These are phyloP conservation scores for Spongilla lacustris DNA, from an alignment of 37 sponge, comb jelly and placozoan genomes.

Conservation along the genomic window DNA sequence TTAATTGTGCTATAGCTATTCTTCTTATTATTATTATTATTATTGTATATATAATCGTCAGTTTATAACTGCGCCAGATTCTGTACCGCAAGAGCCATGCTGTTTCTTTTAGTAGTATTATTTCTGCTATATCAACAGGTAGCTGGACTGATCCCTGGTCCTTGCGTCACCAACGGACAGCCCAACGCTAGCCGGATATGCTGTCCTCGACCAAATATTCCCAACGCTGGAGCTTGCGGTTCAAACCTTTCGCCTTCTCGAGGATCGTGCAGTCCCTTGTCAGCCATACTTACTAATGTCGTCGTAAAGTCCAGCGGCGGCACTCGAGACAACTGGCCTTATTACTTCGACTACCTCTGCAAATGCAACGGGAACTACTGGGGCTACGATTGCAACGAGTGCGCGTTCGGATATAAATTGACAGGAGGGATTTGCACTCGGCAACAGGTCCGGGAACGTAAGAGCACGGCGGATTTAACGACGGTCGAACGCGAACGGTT, in stretches of 20 bases:
- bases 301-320: not conserved
- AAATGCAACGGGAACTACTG: slow-evolving; percentile 59
- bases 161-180: not conserved
- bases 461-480: slow-evolving; percentile 15
- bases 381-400: slow-evolving; percentile 58
- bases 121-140: not conserved
- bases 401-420: slow-evolving; percentile 46
- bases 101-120: not conserved
- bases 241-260: not conserved
- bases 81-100: not conserved
- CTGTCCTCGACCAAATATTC: not conserved
- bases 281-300: not conserved
- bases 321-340: slow-evolving; percentile 50
- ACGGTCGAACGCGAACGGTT: slow-evolving; percentile 41
- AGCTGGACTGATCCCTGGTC: not conserved
- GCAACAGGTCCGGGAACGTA: slow-evolving; percentile 37
- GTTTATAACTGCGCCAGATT: too few relatives aligned
- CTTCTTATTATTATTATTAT: too few relatives aligned
- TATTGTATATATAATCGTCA: too few relatives aligned
- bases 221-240: not conserved
- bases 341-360: slow-evolving; percentile 49
- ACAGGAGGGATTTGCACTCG: slow-evolving; percentile 34
- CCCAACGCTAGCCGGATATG: not conserved
- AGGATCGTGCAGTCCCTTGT: not conserved
- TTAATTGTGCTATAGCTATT: too few relatives aligned